Conservation (phyloP, 2,113 vertebrate genomes). For the Rhinoderma darwinii region DNA sequence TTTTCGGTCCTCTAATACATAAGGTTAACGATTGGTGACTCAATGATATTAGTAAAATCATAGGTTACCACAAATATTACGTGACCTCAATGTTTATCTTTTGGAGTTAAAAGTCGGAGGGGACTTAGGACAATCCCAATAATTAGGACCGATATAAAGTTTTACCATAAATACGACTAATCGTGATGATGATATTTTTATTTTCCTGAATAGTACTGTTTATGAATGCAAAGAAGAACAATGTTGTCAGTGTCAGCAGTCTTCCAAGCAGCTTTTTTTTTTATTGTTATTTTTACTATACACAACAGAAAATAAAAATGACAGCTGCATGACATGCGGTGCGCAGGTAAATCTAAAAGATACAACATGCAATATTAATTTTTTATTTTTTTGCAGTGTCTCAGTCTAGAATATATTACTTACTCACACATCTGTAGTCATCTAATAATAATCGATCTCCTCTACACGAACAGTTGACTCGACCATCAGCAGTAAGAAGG, state of each 20-base stretch:
- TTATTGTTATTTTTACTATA: neutral
- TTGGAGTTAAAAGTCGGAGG: neutral
- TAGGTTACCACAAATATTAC: too few relatives aligned
- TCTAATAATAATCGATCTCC: constrained; percentile 89
- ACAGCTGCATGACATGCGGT: constrained; percentile 12
- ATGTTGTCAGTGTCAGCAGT: neutral
- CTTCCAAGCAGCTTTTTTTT: neutral
- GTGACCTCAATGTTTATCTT: too few relatives aligned
- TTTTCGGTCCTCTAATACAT: too few relatives aligned
- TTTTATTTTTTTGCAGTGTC: neutral
- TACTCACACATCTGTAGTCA: constrained; percentile 98
- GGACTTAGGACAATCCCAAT: neutral
- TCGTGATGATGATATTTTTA: neutral
- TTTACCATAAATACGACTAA: neutral
- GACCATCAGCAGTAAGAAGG: constrained; percentile 87
- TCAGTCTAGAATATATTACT: constrained; percentile 73
- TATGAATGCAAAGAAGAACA: neutral
- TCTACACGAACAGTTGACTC: constrained; percentile 92
- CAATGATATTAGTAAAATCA: too few relatives aligned
- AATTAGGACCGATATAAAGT: neutral
- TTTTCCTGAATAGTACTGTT: neutral
- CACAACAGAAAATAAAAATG: neutral
- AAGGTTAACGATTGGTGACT: too few relatives aligned
- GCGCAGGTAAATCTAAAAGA: neutral
- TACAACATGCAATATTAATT: constrained; percentile 27